Base-by-base conservation (phyloP, 2,888 invertebrate species). In the Meandrusa payeni region DNA sequence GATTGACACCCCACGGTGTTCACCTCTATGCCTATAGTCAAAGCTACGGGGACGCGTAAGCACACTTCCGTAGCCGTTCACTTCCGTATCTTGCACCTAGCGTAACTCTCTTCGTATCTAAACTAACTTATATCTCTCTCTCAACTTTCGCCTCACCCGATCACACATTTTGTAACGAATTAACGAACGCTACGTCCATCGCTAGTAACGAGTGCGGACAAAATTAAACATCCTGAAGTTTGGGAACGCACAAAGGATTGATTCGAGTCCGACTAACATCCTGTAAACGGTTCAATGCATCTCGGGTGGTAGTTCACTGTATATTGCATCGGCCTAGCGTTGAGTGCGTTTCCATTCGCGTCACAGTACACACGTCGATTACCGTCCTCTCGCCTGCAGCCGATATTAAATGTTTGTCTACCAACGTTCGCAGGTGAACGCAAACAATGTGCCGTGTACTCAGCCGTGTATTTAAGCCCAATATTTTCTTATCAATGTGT, bases 341-440 rank as follows among this genome's bases (percentile, higher is more conserved):
- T 3, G 11, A 32, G 19, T 32, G 24, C 22, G 22, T 28, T 15
- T 10, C 13, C 19, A 9, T 19, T 11, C 38, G 43, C 27, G 15
- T 15, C 10, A 13, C 32, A 24, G 20, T 20, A 43, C 38, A 28
- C 42, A 37, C 37, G 5, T 11, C 32, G 37, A 43, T 43, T 43
- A 37, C 24, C 46, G 40, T 47, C 48, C 58, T 53, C 53, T 54
- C 64, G 66, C 70, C 55, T 64, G 66, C 64, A 65, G 61, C 65
- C 70, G 64, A 69, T 79, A 80, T 78, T 76, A 76, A 76, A 79
- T 78, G 77, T 80, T 79, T 78, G 68, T 76, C 57, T 64, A 62
- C 59, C 61, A 64, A 65, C 69, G 67, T 61, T 59, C 56, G 55
- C 65, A 71, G 69, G 71, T 70, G 68, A 74, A 72, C 44, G 66